Percentiles rank a stretch among this genome's conserved stretches.
Conservation (phyloP, 1,140 invertebrate genomes). For the Leptinotarsa lineolata region DNA sequence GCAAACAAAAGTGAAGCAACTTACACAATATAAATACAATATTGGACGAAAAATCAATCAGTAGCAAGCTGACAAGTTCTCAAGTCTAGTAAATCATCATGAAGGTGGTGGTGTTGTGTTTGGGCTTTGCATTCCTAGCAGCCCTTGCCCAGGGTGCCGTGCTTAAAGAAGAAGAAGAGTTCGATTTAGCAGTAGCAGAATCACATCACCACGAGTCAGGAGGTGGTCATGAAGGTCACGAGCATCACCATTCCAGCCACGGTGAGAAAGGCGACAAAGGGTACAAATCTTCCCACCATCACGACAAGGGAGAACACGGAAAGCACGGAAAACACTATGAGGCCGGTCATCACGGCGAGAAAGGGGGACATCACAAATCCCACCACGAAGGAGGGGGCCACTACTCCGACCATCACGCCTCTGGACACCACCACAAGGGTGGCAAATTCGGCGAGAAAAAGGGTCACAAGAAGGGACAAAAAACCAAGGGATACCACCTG, state of each 20-base stretch:
- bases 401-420: slow-evolving; percentile 72
- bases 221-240: slow-evolving; percentile 67
- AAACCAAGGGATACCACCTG: slow-evolving; percentile 75
- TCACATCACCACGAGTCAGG: slow-evolving; percentile 63
- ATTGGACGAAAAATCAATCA: slow-evolving; percentile 32
- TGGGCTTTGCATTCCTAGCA: slow-evolving; percentile 34
- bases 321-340: slow-evolving; percentile 74
- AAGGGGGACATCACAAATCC: slow-evolving; percentile 75
- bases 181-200: slow-evolving; percentile 58
- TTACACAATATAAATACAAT: slow-evolving; percentile 46
- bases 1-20: slow-evolving; percentile 41
- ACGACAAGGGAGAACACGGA: slow-evolving; percentile 71
- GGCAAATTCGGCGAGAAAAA: slow-evolving; percentile 73
- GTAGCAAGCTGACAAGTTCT: slow-evolving; percentile 32
- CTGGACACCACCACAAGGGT: slow-evolving; percentile 74
- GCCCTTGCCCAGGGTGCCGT: not conserved
- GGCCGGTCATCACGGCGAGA: slow-evolving; percentile 71
- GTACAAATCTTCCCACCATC: slow-evolving; percentile 69
- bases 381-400: slow-evolving; percentile 73
- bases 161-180: slow-evolving; percentile 55
- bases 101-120: slow-evolving; percentile 45
- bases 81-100: slow-evolving; percentile 35
- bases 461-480: slow-evolving; percentile 70
- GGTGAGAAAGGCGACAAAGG: slow-evolving; percentile 71
- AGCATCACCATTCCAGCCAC: slow-evolving; percentile 66